phyloP scores from a whole-genome alignment of 2,797 vertebrate species.

The Acropternis orthonyx region DNA sequence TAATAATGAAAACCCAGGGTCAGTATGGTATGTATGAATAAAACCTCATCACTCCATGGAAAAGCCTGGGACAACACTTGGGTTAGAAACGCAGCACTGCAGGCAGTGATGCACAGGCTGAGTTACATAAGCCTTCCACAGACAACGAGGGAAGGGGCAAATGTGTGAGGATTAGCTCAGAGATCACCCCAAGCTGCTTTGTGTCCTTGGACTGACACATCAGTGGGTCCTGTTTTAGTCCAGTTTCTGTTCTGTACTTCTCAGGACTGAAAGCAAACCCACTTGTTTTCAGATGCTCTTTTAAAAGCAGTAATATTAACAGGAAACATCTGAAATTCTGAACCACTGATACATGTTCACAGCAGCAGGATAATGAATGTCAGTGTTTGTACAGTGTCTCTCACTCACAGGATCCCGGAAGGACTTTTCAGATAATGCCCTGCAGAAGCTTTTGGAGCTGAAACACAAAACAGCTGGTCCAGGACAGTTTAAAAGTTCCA shows the following conservation, averaged over 20 bases:
- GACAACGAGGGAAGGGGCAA: background rate
- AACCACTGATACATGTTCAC: rapidly evolving
- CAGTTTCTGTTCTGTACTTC: background rate
- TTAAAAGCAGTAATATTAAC: rapidly evolving
- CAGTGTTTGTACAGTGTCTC: background rate
- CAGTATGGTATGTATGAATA: background rate
- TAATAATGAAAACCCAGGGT: background rate
- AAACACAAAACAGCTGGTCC: background rate
- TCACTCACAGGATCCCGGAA: background rate
- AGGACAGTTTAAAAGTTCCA: background rate
- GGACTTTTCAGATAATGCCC: background rate
- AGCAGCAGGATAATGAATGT: background rate
- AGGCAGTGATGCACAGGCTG: background rate
- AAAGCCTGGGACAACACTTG: rapidly evolving
- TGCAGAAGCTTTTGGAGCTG: background rate
- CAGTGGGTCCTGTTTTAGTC: rapidly evolving
- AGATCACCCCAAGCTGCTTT: background rate
- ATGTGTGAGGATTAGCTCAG: rapidly evolving
- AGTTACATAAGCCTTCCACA: rapidly evolving
- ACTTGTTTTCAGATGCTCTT: background rate
- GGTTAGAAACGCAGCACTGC: rapidly evolving
- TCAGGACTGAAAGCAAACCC: background rate
- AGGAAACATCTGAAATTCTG: background rate
- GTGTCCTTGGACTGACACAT: background rate
- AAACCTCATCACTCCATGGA: rapidly evolving